Evolutionary conservation across 2,888 invertebrate species (phyloP).

Genomic region (Drosophila picticornis): DNA sequence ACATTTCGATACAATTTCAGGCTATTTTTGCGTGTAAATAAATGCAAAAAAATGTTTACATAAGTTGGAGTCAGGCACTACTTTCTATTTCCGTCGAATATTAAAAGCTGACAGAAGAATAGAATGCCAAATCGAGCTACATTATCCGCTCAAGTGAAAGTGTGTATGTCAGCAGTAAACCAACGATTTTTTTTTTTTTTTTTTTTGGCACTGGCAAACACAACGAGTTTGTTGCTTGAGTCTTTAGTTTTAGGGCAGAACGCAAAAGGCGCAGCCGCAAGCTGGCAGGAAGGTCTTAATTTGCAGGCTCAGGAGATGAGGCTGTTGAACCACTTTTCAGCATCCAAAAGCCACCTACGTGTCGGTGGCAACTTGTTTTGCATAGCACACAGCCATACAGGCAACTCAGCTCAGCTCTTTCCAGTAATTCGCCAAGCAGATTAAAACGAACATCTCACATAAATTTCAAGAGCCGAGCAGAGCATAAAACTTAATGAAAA

Average conservation of each 20-base stretch:
- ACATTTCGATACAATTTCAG: constrained; percentile 41
- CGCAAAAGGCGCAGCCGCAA: not conserved
- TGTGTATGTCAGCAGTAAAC: constrained; percentile 23
- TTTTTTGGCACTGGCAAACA: not conserved
- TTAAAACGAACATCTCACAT: constrained; percentile 25
- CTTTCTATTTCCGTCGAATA: constrained; percentile 67
- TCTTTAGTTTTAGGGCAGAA: constrained; percentile 55
- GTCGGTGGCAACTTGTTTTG: constrained; percentile 59
- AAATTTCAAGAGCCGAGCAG: constrained; percentile 36
- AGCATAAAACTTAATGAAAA: constrained; percentile 3
- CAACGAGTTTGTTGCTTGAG: constrained; percentile 59
- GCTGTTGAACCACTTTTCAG: constrained; percentile 68
- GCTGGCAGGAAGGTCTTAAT: constrained; percentile 55
- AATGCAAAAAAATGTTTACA: constrained; percentile 37
- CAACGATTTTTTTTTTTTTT: not conserved
- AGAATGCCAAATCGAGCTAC: constrained; percentile 53
- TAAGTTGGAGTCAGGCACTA: constrained; percentile 39
- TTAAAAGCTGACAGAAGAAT: constrained; percentile 65
- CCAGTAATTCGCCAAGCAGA: constrained; percentile 25
- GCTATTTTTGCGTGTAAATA: constrained; percentile 49
- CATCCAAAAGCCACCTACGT: constrained; percentile 59
- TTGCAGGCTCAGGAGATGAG: constrained; percentile 33
- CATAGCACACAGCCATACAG: constrained; percentile 29
- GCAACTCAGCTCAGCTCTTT: constrained; percentile 10
- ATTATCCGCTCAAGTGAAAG: constrained; percentile 62